These are phyloP conservation scores for Malurus splendens DNA, from an alignment of 2,797 vertebrate genomes.

Conservation along the genomic window DNA sequence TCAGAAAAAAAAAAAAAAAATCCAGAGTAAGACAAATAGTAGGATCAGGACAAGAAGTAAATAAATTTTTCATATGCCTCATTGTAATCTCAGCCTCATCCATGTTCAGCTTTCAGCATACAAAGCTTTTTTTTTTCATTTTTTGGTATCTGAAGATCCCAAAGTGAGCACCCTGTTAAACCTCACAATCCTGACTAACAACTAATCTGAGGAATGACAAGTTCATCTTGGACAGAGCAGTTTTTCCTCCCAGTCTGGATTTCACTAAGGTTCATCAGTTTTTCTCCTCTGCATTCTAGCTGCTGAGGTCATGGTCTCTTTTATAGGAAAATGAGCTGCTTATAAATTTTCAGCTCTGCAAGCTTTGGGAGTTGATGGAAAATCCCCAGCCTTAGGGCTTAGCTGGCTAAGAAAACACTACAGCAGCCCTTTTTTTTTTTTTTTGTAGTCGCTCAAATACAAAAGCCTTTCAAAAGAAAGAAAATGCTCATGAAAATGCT, in stretches of 20 bases:
- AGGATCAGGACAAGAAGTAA: background rate
- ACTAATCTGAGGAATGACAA: background rate
- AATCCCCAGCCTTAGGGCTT: background rate
- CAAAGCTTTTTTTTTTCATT: background rate
- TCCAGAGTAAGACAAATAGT: background rate
- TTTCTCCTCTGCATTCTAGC: background rate
- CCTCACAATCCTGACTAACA: accelerated
- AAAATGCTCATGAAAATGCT: background rate
- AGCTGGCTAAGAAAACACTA: background rate
- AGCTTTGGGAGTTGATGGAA: background rate
- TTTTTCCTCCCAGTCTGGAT: background rate
- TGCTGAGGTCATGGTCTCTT: background rate
- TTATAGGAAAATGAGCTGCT: background rate
- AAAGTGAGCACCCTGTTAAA: background rate
- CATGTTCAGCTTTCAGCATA: background rate
- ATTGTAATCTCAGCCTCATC: background rate
- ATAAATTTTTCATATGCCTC: background rate
- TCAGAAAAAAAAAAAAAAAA: background rate
- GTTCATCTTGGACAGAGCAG: background rate
- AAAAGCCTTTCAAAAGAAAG: background rate
- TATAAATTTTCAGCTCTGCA: background rate
- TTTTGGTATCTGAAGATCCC: background rate
- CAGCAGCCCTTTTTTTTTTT: background rate
- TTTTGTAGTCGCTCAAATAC: background rate
- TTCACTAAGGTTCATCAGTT: background rate